Base-by-base conservation (phyloP, 2,797 vertebrate species). In the Chloroceryle amazona region DNA sequence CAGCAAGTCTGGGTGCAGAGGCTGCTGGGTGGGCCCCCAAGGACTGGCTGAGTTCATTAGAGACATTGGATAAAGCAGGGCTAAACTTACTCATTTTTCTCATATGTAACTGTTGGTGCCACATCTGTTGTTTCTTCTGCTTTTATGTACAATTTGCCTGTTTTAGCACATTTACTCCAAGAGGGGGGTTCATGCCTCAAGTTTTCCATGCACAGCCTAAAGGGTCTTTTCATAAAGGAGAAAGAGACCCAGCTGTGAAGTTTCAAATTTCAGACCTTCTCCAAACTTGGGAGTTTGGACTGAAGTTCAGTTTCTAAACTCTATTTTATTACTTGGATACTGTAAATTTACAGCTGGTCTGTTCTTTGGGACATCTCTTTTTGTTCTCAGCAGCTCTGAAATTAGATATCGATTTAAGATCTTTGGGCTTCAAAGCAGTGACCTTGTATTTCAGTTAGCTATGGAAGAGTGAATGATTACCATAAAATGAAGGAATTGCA, bases 231-330 rank as follows among this genome's bases (percentile, higher is more conserved):
- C 89, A 96, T 66, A 62, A 73, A 86, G 70, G 35, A 62, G 55
- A 94, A 91, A 21, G 52, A 89, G 78, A 91, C 12, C 51, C 94
- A 96, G 84, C 83, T 95, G 91, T 31, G 8, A 73, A 87, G 93
- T 70, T 92, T 95, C 14, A 2, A 62, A 89, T 96, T 95, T 93
- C 95, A 87, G 39, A 11, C 46, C 23, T 12, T 66, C 58, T 93
- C 74, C 66, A 87, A 89, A 61, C 33, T n/a, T 6, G 9, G 35
- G 35, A 66, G 46, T 71, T 88, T 76, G 47, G 15, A 55, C 39
- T 42, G 39, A 29, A 81, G 66, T 67, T 92, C 76, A 74, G 61
- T 37, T 81, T 31, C 41, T 94, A 52, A 92, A 81, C 37, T n/a
- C 61, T 11, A 2, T 39, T 62, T 61, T 61, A 13, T n/a, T 65